Percentiles rank a stretch among this genome's conserved stretches.
These are phyloP conservation scores for Drosophila mulleri DNA, from an alignment of 2,888 invertebrate genomes.

Conservation along the genomic window DNA sequence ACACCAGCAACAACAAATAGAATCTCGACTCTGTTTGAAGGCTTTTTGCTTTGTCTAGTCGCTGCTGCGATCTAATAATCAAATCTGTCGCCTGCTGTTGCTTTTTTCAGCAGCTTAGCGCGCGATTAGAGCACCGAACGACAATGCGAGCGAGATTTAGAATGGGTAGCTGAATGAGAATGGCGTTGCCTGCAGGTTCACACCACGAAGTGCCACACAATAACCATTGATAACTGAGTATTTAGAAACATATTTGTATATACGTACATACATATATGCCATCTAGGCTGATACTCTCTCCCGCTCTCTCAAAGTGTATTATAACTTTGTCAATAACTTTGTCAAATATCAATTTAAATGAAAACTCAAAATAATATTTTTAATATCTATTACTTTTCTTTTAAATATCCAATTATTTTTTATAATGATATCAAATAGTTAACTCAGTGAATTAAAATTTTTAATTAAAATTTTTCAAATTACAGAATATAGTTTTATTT, in stretches of 20 bases:
- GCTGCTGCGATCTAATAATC: slow-evolving; percentile 58
- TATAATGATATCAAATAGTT: too few species aligned
- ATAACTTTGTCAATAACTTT: background rate
- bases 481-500: too few species aligned
- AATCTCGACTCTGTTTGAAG: slow-evolving; percentile 15
- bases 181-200: slow-evolving; percentile 59
- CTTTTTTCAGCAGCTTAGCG: slow-evolving; percentile 61
- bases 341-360: too few species aligned
- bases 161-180: slow-evolving; percentile 43
- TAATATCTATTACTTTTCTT: too few species aligned
- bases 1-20: background rate
- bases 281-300: background rate
- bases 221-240: slow-evolving; percentile 55
- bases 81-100: slow-evolving; percentile 40
- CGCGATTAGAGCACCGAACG: slow-evolving; percentile 58
- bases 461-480: too few species aligned
- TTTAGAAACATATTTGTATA: background rate
- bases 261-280: too few species aligned
- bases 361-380: too few species aligned
- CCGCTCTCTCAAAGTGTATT: background rate
- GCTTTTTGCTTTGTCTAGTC: slow-evolving; percentile 41
- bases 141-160: slow-evolving; percentile 27
- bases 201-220: slow-evolving; percentile 59
- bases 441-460: too few species aligned
- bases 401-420: too few species aligned